Conservation (phyloP, 2,888 invertebrate genomes). For the Mesochorus sp. region DNA sequence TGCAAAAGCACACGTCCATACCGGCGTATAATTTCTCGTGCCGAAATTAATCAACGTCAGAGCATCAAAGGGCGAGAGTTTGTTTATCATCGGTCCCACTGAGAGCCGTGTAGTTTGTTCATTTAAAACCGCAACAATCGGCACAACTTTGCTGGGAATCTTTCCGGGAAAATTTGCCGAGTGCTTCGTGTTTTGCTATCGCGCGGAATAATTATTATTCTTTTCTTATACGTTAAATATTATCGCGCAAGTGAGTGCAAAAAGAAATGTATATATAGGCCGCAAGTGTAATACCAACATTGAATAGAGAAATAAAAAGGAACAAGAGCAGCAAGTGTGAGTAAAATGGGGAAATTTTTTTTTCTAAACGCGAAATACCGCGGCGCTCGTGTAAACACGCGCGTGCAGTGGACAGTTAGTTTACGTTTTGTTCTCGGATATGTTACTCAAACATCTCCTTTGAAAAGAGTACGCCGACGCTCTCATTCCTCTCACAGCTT, state of each 20-base stretch:
- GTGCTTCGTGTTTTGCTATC: neutral
- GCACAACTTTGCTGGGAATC: neutral
- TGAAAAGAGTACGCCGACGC: constrained; percentile 69
- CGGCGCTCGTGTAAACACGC: constrained; percentile 74
- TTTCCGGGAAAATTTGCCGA: constrained; percentile 32
- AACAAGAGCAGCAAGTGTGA: neutral
- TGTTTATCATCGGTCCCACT: constrained; percentile 75
- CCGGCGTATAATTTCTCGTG: constrained; percentile 71
- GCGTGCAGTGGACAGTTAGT: constrained; percentile 75
- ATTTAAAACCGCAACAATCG: constrained; percentile 20
- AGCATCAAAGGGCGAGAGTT: constrained; percentile 79
- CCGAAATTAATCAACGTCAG: constrained; percentile 79
- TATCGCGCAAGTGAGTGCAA: neutral
- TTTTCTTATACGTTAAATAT: neutral
- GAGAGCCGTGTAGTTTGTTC: constrained; percentile 39
- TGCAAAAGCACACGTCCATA: constrained; percentile 45
- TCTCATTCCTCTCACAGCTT: constrained; percentile 40
- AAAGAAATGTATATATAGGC: neutral
- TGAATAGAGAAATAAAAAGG: neutral
- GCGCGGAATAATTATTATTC: neutral
- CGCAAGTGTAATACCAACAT: neutral
- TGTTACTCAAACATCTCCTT: constrained; percentile 79
- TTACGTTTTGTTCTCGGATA: constrained; percentile 79
- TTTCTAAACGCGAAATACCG: constrained; percentile 6
- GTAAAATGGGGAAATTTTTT: neutral